Percentiles rank a stretch among this genome's conserved stretches.
Conservation (phyloP, 2,888 invertebrate genomes). For the Nephrotoma guestfalica region DNA sequence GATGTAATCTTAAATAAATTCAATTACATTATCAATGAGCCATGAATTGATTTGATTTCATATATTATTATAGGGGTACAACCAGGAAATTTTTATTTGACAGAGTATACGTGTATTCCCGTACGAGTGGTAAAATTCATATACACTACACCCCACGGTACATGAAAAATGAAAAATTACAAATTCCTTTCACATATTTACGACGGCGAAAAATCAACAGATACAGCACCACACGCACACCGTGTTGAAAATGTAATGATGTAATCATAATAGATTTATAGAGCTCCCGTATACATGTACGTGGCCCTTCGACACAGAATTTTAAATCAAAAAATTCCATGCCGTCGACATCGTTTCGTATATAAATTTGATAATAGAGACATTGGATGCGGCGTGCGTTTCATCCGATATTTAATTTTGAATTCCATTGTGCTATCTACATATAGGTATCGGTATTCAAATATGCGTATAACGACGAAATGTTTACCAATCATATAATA, state of each 20-base stretch:
- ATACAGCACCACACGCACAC: background rate
- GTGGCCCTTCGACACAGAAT: background rate
- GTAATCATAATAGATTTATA: background rate
- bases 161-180: background rate
- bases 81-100: background rate
- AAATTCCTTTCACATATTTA: background rate
- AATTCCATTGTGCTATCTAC: too few species aligned
- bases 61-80: background rate
- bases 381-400: background rate
- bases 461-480: background rate
- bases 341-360: background rate
- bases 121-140: background rate
- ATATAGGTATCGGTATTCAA: background rate
- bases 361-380: background rate
- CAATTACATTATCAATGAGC: conserved; percentile 3
- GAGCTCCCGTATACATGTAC: background rate
- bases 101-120: background rate
- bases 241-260: background rate
- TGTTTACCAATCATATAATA: background rate
- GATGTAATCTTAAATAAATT: background rate
- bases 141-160: background rate
- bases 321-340: background rate
- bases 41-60: conserved; percentile 2
- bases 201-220: background rate
- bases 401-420: background rate